These are phyloP conservation scores for Rhyacophila evoluta DNA, from an alignment of 2,888 invertebrate species.

Conservation along the genomic window DNA sequence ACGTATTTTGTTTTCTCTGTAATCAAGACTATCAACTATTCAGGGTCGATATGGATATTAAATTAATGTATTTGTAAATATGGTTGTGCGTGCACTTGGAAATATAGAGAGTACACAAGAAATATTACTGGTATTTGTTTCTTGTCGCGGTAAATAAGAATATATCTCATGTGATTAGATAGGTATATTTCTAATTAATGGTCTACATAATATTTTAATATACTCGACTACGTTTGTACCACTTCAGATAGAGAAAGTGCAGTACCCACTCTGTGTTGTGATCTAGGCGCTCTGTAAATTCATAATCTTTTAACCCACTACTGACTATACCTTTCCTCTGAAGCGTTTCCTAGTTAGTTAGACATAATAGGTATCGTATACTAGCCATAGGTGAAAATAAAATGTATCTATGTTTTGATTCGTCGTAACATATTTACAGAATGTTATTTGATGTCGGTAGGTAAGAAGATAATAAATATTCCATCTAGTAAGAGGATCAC, in stretches of 20 bases:
- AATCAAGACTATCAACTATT: neutral
- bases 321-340: conserved; percentile 46
- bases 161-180: conserved; percentile 40
- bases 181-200: conserved; percentile 44
- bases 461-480: conserved; percentile 26
- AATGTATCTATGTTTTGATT: conserved; percentile 26
- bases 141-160: neutral
- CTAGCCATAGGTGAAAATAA: conserved; percentile 13
- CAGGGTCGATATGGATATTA: neutral
- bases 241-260: conserved; percentile 28
- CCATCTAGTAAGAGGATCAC: conserved; percentile 54
- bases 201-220: conserved; percentile 30
- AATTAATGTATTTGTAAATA: conserved; percentile 11
- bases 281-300: conserved; percentile 72
- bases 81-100: conserved; percentile 26
- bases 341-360: conserved; percentile 42
- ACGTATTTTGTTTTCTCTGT: neutral
- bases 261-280: conserved; percentile 70
- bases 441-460: conserved; percentile 29
- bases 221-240: conserved; percentile 31
- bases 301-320: conserved; percentile 51
- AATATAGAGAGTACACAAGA: neutral
- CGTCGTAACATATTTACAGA: conserved; percentile 7
- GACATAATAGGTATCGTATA: conserved; percentile 31
- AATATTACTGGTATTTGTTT: neutral